These are phyloP conservation scores for Buathra laborator DNA, from an alignment of 2,888 invertebrate species.

Conservation along the genomic window DNA sequence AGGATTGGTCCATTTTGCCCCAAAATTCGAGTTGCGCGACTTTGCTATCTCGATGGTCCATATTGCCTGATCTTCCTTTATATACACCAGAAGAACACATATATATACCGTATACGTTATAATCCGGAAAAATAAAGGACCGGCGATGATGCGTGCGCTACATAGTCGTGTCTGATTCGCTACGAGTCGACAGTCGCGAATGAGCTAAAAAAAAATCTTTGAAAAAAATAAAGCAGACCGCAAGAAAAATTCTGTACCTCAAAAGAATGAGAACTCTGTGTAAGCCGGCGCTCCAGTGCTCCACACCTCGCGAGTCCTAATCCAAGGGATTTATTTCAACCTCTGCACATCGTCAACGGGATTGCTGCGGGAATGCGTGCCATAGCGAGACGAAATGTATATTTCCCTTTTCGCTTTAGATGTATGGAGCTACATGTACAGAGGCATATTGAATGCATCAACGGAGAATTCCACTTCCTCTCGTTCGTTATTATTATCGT, in stretches of 20 bases:
- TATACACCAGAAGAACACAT: conserved; percentile 1
- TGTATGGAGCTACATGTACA: background rate
- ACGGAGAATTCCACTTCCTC: background rate
- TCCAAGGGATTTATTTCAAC: conserved; percentile 73
- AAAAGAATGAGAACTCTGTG: conserved; percentile 40
- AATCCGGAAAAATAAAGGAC: conserved; percentile 28
- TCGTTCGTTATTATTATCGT: background rate
- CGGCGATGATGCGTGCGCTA: conserved; percentile 57
- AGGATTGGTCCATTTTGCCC: too few relatives aligned
- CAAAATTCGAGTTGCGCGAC: too few relatives aligned
- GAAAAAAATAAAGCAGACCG: background rate
- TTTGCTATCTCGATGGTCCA: too few relatives aligned
- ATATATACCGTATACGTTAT: background rate
- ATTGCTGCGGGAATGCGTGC: conserved; percentile 52
- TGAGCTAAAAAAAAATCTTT: conserved; percentile 34
- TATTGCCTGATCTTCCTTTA: too few relatives aligned
- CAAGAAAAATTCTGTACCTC: conserved; percentile 14
- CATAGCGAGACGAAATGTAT: conserved; percentile 13
- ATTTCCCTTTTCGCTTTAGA: conserved; percentile 24
- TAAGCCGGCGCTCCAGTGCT: conserved; percentile 6
- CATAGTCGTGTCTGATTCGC: conserved; percentile 59
- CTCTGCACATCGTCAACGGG: conserved; percentile 69
- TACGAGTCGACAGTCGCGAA: conserved; percentile 63
- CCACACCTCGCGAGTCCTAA: conserved; percentile 63
- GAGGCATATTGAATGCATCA: background rate